Percentiles rank a stretch among this genome's conserved stretches.
Evolutionary conservation across 2,113 vertebrate genomes (phyloP).

Genomic region (Callorhinus ursinus): DNA sequence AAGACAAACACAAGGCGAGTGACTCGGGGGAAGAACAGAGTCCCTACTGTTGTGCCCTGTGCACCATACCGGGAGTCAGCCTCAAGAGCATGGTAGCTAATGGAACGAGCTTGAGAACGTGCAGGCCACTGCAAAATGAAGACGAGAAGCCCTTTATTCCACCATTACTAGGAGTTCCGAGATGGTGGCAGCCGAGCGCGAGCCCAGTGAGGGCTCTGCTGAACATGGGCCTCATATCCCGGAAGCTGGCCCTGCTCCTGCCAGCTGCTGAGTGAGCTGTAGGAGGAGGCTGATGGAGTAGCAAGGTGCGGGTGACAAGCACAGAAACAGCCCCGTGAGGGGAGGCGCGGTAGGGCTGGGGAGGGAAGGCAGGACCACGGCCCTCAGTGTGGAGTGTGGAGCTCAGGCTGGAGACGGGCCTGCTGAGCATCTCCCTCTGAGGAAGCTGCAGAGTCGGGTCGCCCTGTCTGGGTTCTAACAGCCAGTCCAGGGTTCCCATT

Average conservation of each 20-base stretch:
- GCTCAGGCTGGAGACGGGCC: neutral
- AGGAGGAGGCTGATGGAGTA: neutral
- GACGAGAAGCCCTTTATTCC: fast-evolving
- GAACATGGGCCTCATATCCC: neutral
- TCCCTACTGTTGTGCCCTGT: neutral
- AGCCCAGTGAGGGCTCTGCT: neutral
- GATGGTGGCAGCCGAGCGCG: neutral
- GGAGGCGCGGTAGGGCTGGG: neutral
- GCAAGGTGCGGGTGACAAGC: neutral
- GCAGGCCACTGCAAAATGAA: neutral
- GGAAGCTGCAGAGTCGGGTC: neutral
- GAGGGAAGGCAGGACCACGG: neutral
- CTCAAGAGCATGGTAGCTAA: neutral
- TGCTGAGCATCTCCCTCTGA: fast-evolving
- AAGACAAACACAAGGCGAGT: neutral
- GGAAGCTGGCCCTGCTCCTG: neutral
- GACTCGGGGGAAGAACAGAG: fast-evolving
- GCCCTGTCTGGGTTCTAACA: neutral
- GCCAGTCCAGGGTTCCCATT: neutral
- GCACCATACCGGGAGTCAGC: fast-evolving
- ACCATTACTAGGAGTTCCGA: too few species aligned
- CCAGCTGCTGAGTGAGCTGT: neutral
- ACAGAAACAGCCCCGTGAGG: fast-evolving
- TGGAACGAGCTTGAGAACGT: neutral
- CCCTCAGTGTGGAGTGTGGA: fast-evolving